Base-by-base conservation (phyloP, 1,140 invertebrate genomes). In the Hydropsyche tenuis region DNA sequence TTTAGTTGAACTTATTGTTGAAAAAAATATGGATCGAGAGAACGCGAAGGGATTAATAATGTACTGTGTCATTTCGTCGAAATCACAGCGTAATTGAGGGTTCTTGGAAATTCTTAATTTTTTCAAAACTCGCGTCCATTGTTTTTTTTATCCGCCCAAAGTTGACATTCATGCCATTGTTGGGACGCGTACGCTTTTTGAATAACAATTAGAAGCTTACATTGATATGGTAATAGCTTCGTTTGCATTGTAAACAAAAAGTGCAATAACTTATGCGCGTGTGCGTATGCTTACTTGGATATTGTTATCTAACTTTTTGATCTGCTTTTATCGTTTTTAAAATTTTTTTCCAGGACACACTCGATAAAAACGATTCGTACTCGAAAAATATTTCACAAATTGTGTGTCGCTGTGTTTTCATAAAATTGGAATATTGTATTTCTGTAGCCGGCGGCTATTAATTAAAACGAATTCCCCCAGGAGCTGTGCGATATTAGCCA, bases 401-500 rank as follows among this genome's bases (percentile, higher is more conserved):
- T 60, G 56, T 25, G 7, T 14, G 9, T n/a, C n/a, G n/a, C n/a
- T 60, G 18, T 60, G 20, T 60, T 25, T 25, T 20, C 23, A 25
- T 60, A 23, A 60, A 60, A 60, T 60, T 60, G 56, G 20, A 60
- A 18, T 56, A 25, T 18, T 60, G 56, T 60, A 60, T 60, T 18
- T 60, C 9, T 60, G 22, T 23, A 25, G 56, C 56, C 23, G 9
- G 56, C 22, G 23, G 56, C 56, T 60, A 60, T 60, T 60, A 60
- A 60, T 60, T 60, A 60, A 60, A 60, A 60, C 25, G 56, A 60
- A 60, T 23, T 60, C 56, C 22, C 23, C 4, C 18, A 27, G 56
- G 56, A 22, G 9, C 25, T 60, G 56, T 60, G 56, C 56, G 56
- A 60, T 23, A 60, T 60, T 60, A 60, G 56, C 56, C 22, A 22